Evolutionary conservation across 2,113 vertebrate species (phyloP), one percentile per base, ranked within the genome.

Genomic region (Epinephelus fuscoguttatus): DNA sequence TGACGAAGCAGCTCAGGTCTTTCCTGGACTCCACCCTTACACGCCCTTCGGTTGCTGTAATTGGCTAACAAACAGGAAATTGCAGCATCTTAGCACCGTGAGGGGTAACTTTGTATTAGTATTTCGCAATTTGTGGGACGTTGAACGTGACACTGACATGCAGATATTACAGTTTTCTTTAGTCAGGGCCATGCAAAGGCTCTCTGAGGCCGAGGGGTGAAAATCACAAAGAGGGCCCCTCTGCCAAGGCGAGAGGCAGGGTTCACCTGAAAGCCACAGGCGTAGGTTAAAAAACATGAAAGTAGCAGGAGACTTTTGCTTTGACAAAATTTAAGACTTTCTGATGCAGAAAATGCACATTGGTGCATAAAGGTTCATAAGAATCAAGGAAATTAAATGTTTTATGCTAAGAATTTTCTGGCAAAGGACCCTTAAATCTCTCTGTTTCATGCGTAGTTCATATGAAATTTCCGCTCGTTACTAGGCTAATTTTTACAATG

Each of bases 1-100:
- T 97, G 59, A 98, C 87, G 1, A 98, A 97, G 89, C 94, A 96
- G 95, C 96, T 97, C 75, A 92, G 61, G 49, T 96, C 96, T 0
- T 85, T 92, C 59, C 90, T 93, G 71, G 85, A 27, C 92, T 98
- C 97, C 0, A 97, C 80, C 6, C 79, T 95, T 0, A 93, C 14
- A 9, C 97, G 95, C 3, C 97, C 97, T 30, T 96, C 94, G 0
- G 45, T 71, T 0, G 80, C 80, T 0, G 89, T 56, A 82, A 97
- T 84, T 17, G 78, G 47, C 97, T 98, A 84, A 72, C 4, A 82
- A 19, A 78, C 18, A 76, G 14, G 21, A 82, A 75, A 71, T 62
- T 2, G 17, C 19, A 23, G 30, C 18, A 21, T 40, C 0, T 49
- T 18, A 42, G n/a, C 7, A 42, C 19, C 17, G 8, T 49, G n/a